phyloP scores from a whole-genome alignment of 2,888 invertebrate genomes.

The Drosophila neonasuta region DNA sequence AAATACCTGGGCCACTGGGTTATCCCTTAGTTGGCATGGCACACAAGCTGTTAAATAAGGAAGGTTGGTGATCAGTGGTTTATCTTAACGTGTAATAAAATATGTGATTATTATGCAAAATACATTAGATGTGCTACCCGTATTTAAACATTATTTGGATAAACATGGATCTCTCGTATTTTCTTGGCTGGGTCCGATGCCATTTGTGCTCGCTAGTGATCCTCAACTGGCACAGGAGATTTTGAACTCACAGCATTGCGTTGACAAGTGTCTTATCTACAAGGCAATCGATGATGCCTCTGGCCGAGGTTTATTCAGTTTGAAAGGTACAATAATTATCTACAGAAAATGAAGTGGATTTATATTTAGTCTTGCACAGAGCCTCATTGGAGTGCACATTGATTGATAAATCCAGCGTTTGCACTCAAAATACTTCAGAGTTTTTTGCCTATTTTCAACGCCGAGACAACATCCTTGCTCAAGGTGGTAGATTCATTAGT shows the following conservation, averaged over 20 bases:
- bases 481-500: constrained; percentile 42
- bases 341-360: too few species aligned
- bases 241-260: constrained; percentile 76
- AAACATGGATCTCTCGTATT: constrained; percentile 67
- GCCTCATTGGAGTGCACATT: constrained; percentile 77
- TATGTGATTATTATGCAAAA: not conserved
- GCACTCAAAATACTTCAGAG: constrained; percentile 75
- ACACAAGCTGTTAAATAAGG: constrained; percentile 63
- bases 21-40: constrained; percentile 79
- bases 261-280: constrained; percentile 77
- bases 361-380: constrained; percentile 43
- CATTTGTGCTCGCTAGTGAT: constrained; percentile 53
- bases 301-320: constrained; percentile 74
- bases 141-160: constrained; percentile 54
- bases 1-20: constrained; percentile 78
- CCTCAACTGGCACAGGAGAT: constrained; percentile 76
- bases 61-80: constrained; percentile 62
- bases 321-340: too few species aligned
- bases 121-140: constrained; percentile 61
- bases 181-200: constrained; percentile 78
- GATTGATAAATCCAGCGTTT: constrained; percentile 79
- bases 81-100: not conserved
- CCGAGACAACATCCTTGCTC: constrained; percentile 63
- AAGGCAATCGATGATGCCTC: constrained; percentile 75
- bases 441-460: constrained; percentile 78